Evolutionary conservation across 2,888 invertebrate species (phyloP).

Genomic region (Dexiosoma caninum): DNA sequence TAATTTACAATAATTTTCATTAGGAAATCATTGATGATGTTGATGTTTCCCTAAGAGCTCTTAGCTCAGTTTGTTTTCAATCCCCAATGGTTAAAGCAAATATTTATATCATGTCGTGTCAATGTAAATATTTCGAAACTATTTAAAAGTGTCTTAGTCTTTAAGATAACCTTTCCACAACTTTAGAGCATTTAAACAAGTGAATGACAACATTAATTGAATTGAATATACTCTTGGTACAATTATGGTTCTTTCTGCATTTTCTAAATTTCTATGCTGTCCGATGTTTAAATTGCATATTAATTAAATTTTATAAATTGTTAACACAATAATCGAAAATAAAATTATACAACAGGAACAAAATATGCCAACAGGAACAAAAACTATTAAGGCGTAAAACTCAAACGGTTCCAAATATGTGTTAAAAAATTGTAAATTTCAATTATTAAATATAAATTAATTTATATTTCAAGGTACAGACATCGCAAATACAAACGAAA

Average conservation of each 20-base stretch:
- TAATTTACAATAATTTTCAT: constrained; percentile 38
- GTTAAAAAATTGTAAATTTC: too few species aligned
- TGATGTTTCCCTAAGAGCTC: too few species aligned
- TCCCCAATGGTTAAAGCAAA: background rate
- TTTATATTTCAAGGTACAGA: too few species aligned
- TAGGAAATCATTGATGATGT: too few species aligned
- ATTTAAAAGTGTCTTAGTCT: background rate
- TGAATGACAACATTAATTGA: constrained; percentile 19
- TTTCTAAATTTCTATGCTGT: background rate
- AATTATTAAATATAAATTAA: too few species aligned
- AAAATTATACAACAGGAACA: background rate
- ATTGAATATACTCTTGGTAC: background rate
- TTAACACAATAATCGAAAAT: constrained; percentile 4
- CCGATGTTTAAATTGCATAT: background rate
- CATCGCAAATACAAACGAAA: too few species aligned
- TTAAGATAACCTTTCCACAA: background rate
- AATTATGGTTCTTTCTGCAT: background rate
- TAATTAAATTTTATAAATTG: constrained; percentile 32
- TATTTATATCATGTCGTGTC: too few species aligned
- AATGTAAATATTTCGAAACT: background rate
- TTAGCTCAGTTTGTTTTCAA: too few species aligned
- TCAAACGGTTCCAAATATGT: too few species aligned
- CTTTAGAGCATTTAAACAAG: constrained; percentile 7
- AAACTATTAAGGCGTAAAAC: too few species aligned
- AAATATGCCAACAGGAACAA: background rate